Conservation (phyloP, 1,140 invertebrate genomes). For the Listronotus bonariensis region DNA sequence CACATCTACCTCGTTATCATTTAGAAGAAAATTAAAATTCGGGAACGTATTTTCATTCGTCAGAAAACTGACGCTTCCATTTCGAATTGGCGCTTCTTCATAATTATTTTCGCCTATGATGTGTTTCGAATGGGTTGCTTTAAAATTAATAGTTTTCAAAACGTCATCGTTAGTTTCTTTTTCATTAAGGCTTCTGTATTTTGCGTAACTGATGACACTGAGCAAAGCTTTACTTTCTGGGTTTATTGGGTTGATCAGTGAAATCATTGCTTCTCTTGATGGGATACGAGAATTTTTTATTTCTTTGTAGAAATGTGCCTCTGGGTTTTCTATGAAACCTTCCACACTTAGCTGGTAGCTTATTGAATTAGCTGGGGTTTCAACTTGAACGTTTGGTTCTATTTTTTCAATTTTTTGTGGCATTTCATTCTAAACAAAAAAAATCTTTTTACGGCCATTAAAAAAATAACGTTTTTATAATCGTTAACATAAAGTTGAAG, state of each 20-base stretch:
- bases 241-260: slow-evolving; percentile 42
- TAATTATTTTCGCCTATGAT: slow-evolving; percentile 22
- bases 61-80: background rate
- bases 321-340: slow-evolving; percentile 13
- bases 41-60: background rate
- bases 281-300: slow-evolving; percentile 29
- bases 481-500: too few species aligned
- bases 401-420: slow-evolving; percentile 7
- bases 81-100: background rate
- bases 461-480: too few species aligned
- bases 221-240: slow-evolving; percentile 40
- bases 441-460: too few species aligned
- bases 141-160: slow-evolving; percentile 31
- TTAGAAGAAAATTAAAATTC: slow-evolving; percentile 17
- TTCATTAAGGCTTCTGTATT: slow-evolving; percentile 33
- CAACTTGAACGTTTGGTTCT: slow-evolving; percentile 6
- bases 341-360: slow-evolving; percentile 14
- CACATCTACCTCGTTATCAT: slow-evolving; percentile 8
- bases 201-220: slow-evolving; percentile 37
- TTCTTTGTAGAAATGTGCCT: slow-evolving; percentile 8
- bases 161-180: slow-evolving; percentile 27
- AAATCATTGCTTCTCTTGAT: slow-evolving; percentile 37
- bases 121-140: slow-evolving; percentile 29
- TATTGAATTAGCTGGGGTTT: background rate
- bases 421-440: background rate